phyloP scores from a whole-genome alignment of 2,797 vertebrate species.

The Poeciliopsis gracilis region DNA sequence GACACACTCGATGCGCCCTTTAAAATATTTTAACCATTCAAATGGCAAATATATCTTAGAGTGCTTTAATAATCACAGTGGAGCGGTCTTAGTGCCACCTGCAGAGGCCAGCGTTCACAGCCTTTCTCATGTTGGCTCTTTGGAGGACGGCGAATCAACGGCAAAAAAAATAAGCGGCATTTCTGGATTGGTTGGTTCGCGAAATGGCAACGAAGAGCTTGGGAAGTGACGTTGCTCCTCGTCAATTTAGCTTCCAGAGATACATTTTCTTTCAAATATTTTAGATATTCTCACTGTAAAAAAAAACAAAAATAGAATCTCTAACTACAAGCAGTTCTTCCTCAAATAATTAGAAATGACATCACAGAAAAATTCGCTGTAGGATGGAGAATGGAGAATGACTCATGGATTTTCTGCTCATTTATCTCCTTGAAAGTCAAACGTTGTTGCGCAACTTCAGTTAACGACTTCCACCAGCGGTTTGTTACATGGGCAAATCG shows the following conservation, averaged over 20 bases:
- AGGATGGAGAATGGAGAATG: no score
- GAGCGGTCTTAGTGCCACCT: not conserved
- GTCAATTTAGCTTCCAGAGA: no score
- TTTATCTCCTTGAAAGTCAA: not conserved
- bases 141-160: no score
- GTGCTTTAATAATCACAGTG: not conserved
- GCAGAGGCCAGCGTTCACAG: not conserved
- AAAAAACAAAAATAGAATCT: not conserved
- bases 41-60: not conserved
- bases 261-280: not conserved
- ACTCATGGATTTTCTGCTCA: not conserved
- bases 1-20: not conserved
- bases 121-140: no score
- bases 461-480: no score
- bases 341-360: not conserved
- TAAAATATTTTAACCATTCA: not conserved
- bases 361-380: not conserved
- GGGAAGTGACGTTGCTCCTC: no score
- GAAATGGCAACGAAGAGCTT: no score
- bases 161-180: no score
- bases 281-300: not conserved
- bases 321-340: not conserved
- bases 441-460: not conserved
- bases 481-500: no score
- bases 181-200: no score